These are phyloP conservation scores for Anthopleura xanthogrammica DNA, from an alignment of 92 coral and sea anemone genomes.

Conservation along the genomic window DNA sequence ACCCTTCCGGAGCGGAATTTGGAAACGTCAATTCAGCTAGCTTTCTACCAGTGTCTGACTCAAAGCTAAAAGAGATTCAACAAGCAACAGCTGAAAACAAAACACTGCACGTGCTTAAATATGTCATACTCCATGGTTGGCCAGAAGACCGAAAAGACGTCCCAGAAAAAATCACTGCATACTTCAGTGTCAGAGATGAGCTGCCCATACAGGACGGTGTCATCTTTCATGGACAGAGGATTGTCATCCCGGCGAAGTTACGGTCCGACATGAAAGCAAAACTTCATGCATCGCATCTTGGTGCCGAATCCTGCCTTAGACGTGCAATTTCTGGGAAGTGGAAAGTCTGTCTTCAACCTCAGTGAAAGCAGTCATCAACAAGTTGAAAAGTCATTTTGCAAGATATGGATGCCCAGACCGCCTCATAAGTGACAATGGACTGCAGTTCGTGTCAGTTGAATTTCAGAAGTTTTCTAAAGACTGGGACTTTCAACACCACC, in stretches of 20 bases:
- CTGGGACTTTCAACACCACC: conserved; percentile 31
- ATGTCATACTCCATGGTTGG: neutral
- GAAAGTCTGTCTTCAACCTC: too few species aligned
- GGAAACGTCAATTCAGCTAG: conserved; percentile 10
- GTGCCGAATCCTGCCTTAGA: conserved; percentile 6
- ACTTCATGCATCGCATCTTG: conserved; percentile 21
- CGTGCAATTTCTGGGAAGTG: neutral
- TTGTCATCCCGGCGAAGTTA: neutral
- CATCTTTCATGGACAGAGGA: neutral
- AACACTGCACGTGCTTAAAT: neutral
- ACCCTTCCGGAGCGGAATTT: neutral
- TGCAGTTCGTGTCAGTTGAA: conserved; percentile 24
- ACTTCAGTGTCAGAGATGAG: neutral
- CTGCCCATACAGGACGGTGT: conserved; percentile 24
- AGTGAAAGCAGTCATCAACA: neutral
- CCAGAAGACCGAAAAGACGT: conserved; percentile 8
- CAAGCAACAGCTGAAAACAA: neutral
- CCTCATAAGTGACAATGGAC: conserved; percentile 26
- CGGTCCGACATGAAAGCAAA: neutral
- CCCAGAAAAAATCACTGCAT: neutral
- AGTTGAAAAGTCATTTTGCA: neutral
- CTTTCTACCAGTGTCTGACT: neutral
- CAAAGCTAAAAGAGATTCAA: conserved; percentile 18
- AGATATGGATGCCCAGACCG: conserved; percentile 19
- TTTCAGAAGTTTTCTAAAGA: conserved; percentile 7